Percentiles rank a stretch among this genome's conserved stretches.
These are phyloP conservation scores for Gyrodactylus bullatarudis DNA, from an alignment of 1,140 invertebrate species.

Conservation along the genomic window DNA sequence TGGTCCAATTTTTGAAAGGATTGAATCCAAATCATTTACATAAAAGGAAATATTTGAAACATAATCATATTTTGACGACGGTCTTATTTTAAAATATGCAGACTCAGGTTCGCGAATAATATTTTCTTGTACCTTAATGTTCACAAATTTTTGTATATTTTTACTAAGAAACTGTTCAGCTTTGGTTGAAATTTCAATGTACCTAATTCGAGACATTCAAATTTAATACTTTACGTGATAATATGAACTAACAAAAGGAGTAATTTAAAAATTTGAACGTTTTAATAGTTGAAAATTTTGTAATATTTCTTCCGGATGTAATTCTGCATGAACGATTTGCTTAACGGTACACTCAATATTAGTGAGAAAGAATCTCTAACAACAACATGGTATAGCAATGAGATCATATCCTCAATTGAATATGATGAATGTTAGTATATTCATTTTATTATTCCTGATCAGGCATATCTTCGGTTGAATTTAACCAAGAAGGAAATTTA, in stretches of 20 bases:
- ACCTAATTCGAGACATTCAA: not conserved
- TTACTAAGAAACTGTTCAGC: not conserved
- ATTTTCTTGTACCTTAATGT: not conserved
- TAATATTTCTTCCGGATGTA: too few relatives aligned
- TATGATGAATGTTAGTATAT: not conserved
- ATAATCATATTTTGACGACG: too few relatives aligned
- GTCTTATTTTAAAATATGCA: too few relatives aligned
- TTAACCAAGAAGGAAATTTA: not conserved
- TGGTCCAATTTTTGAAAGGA: not conserved
- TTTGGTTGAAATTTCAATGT: not conserved
- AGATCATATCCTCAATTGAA: not conserved
- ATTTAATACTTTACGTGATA: too few relatives aligned
- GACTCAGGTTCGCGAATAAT: too few relatives aligned
- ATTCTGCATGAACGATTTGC: too few relatives aligned
- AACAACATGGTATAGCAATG: not conserved
- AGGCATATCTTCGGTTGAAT: not conserved
- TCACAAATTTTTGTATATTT: not conserved
- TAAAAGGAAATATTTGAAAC: not conserved
- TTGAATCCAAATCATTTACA: not conserved
- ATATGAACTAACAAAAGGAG: too few relatives aligned
- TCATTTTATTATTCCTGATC: not conserved
- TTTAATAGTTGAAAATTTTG: too few relatives aligned
- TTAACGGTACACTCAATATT: too few relatives aligned
- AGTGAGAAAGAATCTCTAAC: too few relatives aligned
- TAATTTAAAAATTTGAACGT: too few relatives aligned